These are phyloP conservation scores for Eclectus roratus DNA, from an alignment of 2,113 vertebrate species.

Conservation along the genomic window DNA sequence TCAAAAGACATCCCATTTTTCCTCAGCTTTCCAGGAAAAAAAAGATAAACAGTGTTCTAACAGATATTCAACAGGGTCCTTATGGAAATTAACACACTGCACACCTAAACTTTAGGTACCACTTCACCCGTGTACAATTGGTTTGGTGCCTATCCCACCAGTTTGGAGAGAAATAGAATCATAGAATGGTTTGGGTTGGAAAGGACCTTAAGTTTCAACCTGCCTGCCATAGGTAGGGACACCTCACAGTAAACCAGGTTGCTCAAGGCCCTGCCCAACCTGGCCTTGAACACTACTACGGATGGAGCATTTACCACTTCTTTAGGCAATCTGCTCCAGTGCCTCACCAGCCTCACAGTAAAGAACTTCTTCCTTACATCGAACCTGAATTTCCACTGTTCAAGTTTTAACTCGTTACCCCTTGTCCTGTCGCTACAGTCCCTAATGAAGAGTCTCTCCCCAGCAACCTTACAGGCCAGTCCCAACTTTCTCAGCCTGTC, in stretches of 20 bases:
- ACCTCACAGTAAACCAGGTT: neutral
- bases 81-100: fast-evolving
- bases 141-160: neutral
- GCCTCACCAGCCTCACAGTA: neutral
- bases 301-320: neutral
- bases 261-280: neutral
- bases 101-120: neutral
- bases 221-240: neutral
- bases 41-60: neutral
- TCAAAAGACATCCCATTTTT: neutral
- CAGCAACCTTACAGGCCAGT: too few relatives aligned
- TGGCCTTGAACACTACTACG: neutral
- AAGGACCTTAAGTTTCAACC: neutral
- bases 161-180: neutral
- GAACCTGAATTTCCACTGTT: too few relatives aligned
- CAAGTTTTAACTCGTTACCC: too few relatives aligned
- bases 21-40: neutral
- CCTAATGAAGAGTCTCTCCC: too few relatives aligned
- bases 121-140: neutral
- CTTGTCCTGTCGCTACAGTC: too few relatives aligned
- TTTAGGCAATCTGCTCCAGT: neutral
- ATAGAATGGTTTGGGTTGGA: neutral
- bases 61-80: neutral
- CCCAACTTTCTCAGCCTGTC: neutral
- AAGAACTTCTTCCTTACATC: too few relatives aligned